Base-by-base conservation (phyloP, 2,888 invertebrate genomes). In the Keiferia lycopersicella region DNA sequence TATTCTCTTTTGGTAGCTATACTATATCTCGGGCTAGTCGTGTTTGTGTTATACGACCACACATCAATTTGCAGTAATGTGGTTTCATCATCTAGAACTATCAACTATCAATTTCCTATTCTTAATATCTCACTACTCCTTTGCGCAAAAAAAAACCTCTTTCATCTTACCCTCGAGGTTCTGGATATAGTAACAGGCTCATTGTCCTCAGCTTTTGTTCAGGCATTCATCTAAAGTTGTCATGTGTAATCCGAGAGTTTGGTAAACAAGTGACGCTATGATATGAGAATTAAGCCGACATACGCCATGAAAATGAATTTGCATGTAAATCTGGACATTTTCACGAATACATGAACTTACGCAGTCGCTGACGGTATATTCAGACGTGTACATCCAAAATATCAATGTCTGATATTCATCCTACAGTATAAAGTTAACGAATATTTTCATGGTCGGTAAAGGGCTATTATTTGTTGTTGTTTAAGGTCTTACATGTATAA, bases 241-340 rank as follows among this genome's bases (percentile, higher is more conserved):
- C 14, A 22, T 30, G 30, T 7, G 56, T 56, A 56, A 56, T 56
- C 56, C 56, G 22, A 22, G 56, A 22, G 30, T 22, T n/a, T 51
- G 14, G 30, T 16, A 56, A 56, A 56, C 56, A 56, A 56, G 56
- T 22, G 14, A 56, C n/a, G 16, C n/a, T 30, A 56, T 56, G 56
- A 56, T 56, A 56, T 30, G 56, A 6, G 56, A 56, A 56, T 56
- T 22, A 56, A 56, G 26, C 30, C n/a, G 30, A 14, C 56, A 8
- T 16, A 16, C n/a, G 26, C 30, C 56, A n/a, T 56, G 26, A 26
- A 30, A 26, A 14, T n/a, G 22, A 56, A 56, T 56, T 56, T 56
- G 56, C 56, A 56, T 56, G 56, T 56, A 30, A 56, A 56, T 56
- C 14, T 22, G 56, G 30, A 30, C 56, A n/a, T 22, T 30, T 56